Conservation (phyloP, 2,888 invertebrate species). For the Drosophila anomalata region DNA sequence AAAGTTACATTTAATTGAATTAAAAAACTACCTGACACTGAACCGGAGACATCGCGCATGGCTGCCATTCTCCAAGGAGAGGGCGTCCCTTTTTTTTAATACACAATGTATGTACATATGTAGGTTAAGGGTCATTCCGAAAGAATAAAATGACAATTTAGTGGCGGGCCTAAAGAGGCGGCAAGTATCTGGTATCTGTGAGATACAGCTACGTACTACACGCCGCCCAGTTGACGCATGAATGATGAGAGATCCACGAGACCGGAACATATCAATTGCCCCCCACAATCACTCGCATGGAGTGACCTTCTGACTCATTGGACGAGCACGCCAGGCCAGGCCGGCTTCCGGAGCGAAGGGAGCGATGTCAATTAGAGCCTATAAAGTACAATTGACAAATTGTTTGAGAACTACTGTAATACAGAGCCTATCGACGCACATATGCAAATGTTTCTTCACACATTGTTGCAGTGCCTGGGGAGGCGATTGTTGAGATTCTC, state of each 20-base stretch:
- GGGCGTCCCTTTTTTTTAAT: too few relatives aligned
- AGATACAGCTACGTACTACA: conserved; percentile 22
- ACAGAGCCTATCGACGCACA: conserved; percentile 6
- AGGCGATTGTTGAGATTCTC: conserved; percentile 2
- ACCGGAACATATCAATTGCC: conserved; percentile 74
- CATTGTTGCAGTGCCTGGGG: neutral
- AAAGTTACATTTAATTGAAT: conserved; percentile 67
- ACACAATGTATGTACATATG: neutral
- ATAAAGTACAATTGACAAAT: conserved; percentile 45
- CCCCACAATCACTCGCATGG: conserved; percentile 30
- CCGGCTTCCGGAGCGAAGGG: neutral
- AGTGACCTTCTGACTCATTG: conserved; percentile 33
- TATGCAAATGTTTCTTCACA: conserved; percentile 10
- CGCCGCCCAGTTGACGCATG: conserved; percentile 57
- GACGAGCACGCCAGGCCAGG: neutral
- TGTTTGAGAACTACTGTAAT: conserved; percentile 14
- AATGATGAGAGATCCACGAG: conserved; percentile 61
- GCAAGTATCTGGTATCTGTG: conserved; percentile 40
- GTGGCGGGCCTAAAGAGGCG: conserved; percentile 41
- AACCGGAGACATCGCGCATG: conserved; percentile 32
- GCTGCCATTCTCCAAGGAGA: conserved; percentile 9
- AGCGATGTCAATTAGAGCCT: conserved; percentile 35
- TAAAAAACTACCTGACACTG: conserved; percentile 42
- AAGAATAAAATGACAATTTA: conserved; percentile 16
- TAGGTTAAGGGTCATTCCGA: conserved; percentile 41